These are phyloP conservation scores for Sternarchorhynchus goeldii DNA, from an alignment of 2,797 vertebrate genomes.

Conservation along the genomic window DNA sequence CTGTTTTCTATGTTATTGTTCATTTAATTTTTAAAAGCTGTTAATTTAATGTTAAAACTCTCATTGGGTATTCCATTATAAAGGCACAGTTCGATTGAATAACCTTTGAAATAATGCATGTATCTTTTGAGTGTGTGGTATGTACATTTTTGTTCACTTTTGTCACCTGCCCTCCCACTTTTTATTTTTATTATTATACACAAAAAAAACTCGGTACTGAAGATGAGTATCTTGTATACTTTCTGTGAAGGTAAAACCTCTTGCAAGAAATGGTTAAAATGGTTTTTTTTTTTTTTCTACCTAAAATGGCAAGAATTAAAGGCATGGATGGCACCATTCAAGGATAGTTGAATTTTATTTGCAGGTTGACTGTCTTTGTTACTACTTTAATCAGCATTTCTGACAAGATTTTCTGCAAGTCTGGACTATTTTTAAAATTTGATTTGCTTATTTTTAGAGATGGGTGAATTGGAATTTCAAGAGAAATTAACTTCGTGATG, in stretches of 20 bases:
- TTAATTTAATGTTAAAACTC: background rate
- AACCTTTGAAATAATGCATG: background rate
- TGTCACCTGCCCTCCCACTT: slow-evolving; percentile 33
- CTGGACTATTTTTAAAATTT: no score
- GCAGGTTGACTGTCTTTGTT: no score
- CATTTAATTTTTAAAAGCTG: background rate
- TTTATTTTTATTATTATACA: slow-evolving; percentile 12
- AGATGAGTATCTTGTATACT: slow-evolving; percentile 66
- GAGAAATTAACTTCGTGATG: no score
- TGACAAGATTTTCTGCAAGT: no score
- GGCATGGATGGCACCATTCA: no score
- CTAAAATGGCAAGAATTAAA: slow-evolving; percentile 57
- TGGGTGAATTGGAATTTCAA: no score
- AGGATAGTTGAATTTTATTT: no score
- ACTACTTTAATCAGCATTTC: no score
- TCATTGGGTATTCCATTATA: background rate
- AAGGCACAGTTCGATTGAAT: background rate
- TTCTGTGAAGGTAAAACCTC: slow-evolving; percentile 75
- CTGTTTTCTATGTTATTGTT: no score
- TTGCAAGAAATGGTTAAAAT: slow-evolving; percentile 22
- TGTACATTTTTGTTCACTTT: slow-evolving; percentile 14
- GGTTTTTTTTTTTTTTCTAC: slow-evolving; percentile 52
- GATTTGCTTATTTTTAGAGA: no score
- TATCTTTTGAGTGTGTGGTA: background rate
- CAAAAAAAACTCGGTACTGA: slow-evolving; percentile 47